Conservation (phyloP, 2,113 vertebrate species). For the Struthio camelus region DNA sequence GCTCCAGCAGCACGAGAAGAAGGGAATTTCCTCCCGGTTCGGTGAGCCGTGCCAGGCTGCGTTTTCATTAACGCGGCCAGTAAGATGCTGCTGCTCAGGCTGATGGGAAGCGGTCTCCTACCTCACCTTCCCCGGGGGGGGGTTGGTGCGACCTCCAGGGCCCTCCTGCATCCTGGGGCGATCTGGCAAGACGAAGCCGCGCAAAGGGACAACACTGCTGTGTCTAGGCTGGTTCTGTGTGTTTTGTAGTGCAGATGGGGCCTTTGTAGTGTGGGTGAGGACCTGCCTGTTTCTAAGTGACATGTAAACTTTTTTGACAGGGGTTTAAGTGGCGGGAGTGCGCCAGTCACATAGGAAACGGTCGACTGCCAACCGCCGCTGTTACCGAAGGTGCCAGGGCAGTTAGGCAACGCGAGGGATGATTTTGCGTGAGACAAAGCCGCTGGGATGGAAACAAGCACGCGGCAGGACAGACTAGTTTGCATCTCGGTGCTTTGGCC, state of each 20-base stretch:
- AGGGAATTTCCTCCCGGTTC: too few relatives aligned
- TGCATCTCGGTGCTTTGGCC: neutral
- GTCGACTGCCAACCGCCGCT: constrained; percentile 32
- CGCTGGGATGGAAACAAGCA: neutral
- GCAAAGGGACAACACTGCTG: neutral
- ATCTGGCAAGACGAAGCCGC: neutral
- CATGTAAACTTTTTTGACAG: neutral
- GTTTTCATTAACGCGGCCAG: too few relatives aligned
- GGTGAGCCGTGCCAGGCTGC: too few relatives aligned
- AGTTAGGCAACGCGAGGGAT: neutral
- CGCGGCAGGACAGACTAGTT: rapidly evolving
- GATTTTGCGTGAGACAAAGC: constrained; percentile 10
- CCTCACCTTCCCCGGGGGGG: rapidly evolving
- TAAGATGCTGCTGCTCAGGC: neutral
- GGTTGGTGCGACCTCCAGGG: neutral
- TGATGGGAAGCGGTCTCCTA: neutral
- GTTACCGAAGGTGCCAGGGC: constrained; percentile 5
- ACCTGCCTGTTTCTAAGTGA: neutral
- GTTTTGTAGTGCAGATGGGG: neutral
- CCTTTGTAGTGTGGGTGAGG: neutral
- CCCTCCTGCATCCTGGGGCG: neutral
- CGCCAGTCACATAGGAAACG: constrained; percentile 36
- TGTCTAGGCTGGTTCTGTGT: neutral
- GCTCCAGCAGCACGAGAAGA: too few relatives aligned
- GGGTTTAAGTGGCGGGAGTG: neutral